Evolutionary conservation across 2,113 vertebrate genomes (phyloP).

Genomic region (Planiliza haematocheilus): DNA sequence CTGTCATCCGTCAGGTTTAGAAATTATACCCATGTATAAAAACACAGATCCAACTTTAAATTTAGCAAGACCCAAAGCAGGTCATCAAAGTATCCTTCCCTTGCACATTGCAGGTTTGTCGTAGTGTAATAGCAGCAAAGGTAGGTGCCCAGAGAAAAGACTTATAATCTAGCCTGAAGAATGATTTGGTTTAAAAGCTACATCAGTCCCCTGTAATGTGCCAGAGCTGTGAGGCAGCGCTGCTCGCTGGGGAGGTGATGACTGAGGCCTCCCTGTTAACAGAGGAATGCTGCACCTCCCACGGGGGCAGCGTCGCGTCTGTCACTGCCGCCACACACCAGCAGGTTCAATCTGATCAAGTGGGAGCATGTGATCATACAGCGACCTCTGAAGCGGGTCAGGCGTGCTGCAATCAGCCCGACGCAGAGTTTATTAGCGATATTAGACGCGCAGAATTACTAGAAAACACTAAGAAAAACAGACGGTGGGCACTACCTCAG

Average conservation of each 20-base stretch:
- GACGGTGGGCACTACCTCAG: not conserved
- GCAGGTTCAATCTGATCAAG: slow-evolving; percentile 49
- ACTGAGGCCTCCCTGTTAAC: slow-evolving; percentile 52
- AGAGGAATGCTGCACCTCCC: slow-evolving; percentile 60
- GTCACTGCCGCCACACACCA: slow-evolving; percentile 40
- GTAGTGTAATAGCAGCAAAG: slow-evolving; percentile 1
- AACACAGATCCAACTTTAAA: slow-evolving; percentile 22
- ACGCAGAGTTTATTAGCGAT: not conserved
- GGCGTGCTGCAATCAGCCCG: not conserved
- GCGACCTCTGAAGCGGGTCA: slow-evolving; percentile 36
- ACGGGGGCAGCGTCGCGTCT: slow-evolving; percentile 22
- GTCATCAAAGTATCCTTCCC: slow-evolving; percentile 21
- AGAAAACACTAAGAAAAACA: not conserved
- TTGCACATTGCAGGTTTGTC: not conserved
- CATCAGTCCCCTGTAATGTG: not conserved
- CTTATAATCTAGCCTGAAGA: not conserved
- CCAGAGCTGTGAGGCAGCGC: slow-evolving; percentile 23
- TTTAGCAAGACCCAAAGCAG: slow-evolving; percentile 33
- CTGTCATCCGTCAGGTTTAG: slow-evolving; percentile 41
- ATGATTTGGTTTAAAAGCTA: not conserved
- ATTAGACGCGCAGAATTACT: not conserved
- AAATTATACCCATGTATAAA: slow-evolving; percentile 8
- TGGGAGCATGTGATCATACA: slow-evolving; percentile 31
- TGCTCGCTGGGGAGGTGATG: slow-evolving; percentile 36
- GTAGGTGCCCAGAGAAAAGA: not conserved